Percentiles rank a stretch among this genome's conserved stretches.
Evolutionary conservation across 2,888 invertebrate species (phyloP).

Genomic region (Amphipyra tragopoginis): DNA sequence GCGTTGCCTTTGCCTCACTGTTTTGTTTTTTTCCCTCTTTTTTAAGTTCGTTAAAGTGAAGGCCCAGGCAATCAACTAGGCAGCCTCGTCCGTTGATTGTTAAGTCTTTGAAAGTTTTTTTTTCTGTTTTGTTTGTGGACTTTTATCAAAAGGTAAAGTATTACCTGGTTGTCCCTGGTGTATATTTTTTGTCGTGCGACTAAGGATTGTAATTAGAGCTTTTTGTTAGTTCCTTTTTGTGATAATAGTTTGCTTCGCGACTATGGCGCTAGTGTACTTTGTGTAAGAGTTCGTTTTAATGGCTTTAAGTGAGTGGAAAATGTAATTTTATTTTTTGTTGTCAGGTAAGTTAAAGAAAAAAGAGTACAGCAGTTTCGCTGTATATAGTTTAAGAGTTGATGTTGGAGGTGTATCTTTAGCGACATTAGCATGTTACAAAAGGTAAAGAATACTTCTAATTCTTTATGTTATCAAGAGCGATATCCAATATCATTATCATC

Average conservation of each 20-base stretch:
- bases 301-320: slow-evolving; percentile 28
- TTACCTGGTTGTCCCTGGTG: slow-evolving; percentile 56
- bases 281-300: slow-evolving; percentile 31
- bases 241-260: slow-evolving; percentile 38
- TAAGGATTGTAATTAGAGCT: slow-evolving; percentile 53
- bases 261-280: slow-evolving; percentile 33
- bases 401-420: too few species aligned
- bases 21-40: slow-evolving; percentile 65
- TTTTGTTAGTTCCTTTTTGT: slow-evolving; percentile 45
- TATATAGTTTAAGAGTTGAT: too few species aligned
- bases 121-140: slow-evolving; percentile 48
- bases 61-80: slow-evolving; percentile 66
- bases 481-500: too few species aligned
- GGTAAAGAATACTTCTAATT: too few species aligned
- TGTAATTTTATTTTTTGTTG: slow-evolving; percentile 15
- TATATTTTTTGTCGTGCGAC: slow-evolving; percentile 39
- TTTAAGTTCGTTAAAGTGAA: slow-evolving; percentile 70
- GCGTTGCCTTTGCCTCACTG: slow-evolving; percentile 56
- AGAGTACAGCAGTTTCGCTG: neutral
- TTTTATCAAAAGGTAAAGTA: slow-evolving; percentile 55
- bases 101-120: slow-evolving; percentile 60
- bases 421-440: too few species aligned
- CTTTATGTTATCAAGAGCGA: too few species aligned
- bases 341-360: neutral
- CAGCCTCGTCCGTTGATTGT: slow-evolving; percentile 60